Evolutionary conservation across 2,113 vertebrate genomes (phyloP).

Genomic region (Geothlypis trichas): DNA sequence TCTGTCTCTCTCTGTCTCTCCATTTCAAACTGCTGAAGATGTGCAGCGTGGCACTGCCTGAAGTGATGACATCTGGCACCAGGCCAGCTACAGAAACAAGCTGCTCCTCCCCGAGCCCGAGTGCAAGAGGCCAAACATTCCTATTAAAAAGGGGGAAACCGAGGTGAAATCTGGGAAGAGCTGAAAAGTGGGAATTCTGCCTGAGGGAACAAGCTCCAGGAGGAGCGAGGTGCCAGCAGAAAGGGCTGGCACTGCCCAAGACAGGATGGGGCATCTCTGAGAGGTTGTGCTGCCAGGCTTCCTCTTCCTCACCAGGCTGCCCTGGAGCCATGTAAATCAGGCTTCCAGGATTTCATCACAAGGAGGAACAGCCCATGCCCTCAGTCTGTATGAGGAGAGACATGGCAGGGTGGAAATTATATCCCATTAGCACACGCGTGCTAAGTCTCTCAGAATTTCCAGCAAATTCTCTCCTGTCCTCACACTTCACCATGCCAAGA

Average conservation of each 20-base stretch:
- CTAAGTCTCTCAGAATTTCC: background rate
- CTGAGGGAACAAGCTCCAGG: background rate
- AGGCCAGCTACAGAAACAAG: conserved; percentile 75
- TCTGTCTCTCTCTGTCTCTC: conserved; percentile 75
- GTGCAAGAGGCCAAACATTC: conserved; percentile 69
- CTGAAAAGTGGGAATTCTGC: conserved; percentile 33
- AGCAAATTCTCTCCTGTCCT: conserved; percentile 3
- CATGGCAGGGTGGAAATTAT: background rate
- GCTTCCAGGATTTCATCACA: background rate
- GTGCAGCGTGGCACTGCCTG: conserved; percentile 82
- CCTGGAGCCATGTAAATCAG: background rate
- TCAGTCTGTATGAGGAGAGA: background rate
- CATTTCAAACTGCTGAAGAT: conserved; percentile 80
- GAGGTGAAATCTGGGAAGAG: conserved; percentile 61
- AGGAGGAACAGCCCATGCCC: background rate
- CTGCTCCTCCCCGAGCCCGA: conserved; percentile 65
- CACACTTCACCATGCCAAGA: background rate
- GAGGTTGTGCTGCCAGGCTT: background rate
- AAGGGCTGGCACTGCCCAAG: background rate
- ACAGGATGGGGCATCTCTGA: background rate
- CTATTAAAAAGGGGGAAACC: conserved; percentile 58
- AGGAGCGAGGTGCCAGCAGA: background rate
- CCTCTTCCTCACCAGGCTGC: background rate
- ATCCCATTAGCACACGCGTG: background rate
- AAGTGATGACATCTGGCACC: conserved; percentile 81